Evolutionary conservation across 2,888 invertebrate genomes (phyloP).

Genomic region (Drosophila meridionalis): DNA sequence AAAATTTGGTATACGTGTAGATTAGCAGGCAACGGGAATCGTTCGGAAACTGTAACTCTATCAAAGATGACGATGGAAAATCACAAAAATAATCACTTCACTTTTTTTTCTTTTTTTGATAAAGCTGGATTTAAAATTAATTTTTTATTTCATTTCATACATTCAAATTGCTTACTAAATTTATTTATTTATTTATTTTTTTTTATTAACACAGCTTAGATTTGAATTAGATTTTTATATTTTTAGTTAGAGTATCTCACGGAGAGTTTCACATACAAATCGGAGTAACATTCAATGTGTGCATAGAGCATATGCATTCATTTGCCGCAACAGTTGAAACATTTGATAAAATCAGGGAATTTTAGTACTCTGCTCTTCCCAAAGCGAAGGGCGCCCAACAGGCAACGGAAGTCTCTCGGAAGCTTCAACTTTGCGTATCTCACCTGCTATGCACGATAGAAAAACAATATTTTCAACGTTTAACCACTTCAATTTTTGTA

Average conservation of each 20-base stretch:
- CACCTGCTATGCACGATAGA: too few species aligned
- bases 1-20: neutral
- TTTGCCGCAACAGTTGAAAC: constrained; percentile 3
- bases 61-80: too few species aligned
- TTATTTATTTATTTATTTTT: neutral
- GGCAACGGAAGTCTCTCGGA: neutral
- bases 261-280: neutral
- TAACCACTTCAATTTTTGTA: neutral
- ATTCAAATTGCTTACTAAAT: neutral
- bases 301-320: neutral
- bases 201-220: constrained; percentile 1
- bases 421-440: too few species aligned
- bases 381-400: neutral
- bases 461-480: neutral
- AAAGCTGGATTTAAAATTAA: too few species aligned
- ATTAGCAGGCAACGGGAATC: neutral
- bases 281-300: neutral
- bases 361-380: neutral
- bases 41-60: too few species aligned
- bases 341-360: neutral
- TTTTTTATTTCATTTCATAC: too few species aligned
- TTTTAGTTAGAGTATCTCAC: neutral
- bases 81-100: too few species aligned
- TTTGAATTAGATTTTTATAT: constrained; percentile 8
- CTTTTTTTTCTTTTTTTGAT: too few species aligned